Conservation (phyloP, 2,797 vertebrate genomes). For the Antennarius maculatus region DNA sequence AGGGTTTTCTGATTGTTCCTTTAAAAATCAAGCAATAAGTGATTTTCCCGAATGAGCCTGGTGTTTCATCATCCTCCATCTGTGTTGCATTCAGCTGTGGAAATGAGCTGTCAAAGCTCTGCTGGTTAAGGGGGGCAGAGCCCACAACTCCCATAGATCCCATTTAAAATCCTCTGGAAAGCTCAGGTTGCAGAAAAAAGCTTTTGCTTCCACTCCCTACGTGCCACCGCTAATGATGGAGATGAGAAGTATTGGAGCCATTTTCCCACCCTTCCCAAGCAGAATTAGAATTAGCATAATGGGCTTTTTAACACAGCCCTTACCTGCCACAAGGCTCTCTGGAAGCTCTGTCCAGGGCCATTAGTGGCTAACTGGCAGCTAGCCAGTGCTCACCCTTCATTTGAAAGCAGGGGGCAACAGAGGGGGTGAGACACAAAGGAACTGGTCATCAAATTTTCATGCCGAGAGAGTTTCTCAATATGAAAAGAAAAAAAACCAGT, state of each 20-base stretch:
- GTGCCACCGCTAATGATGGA: slow-evolving; percentile 64
- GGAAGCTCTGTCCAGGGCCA: slow-evolving; percentile 69
- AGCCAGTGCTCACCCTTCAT: slow-evolving; percentile 62
- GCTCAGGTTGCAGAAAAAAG: slow-evolving; percentile 70
- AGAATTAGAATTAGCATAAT: slow-evolving; percentile 80
- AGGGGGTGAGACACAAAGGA: slow-evolving; percentile 45
- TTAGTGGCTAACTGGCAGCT: slow-evolving; percentile 68
- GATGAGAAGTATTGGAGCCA: slow-evolving; percentile 58
- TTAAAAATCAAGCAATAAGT: slow-evolving; percentile 32
- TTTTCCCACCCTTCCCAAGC: slow-evolving; percentile 51
- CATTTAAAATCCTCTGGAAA: slow-evolving; percentile 56
- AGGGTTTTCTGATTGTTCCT: slow-evolving; percentile 13
- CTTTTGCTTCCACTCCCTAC: slow-evolving; percentile 48
- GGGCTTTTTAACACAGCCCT: slow-evolving; percentile 74
- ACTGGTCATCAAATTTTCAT: slow-evolving; percentile 71
- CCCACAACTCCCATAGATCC: slow-evolving; percentile 50
- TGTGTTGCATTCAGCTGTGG: slow-evolving; percentile 48
- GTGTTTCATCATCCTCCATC: slow-evolving; percentile 66
- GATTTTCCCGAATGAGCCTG: slow-evolving; percentile 45
- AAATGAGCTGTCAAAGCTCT: slow-evolving; percentile 59
- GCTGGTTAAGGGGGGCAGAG: slow-evolving; percentile 38
- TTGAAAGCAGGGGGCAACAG: slow-evolving; percentile 54
- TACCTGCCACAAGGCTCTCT: slow-evolving; percentile 64
- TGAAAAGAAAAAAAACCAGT: slow-evolving; percentile 9
- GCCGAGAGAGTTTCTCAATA: slow-evolving; percentile 57